Conservation (phyloP, 1,140 invertebrate genomes). For the Brachionus manjavacas region DNA sequence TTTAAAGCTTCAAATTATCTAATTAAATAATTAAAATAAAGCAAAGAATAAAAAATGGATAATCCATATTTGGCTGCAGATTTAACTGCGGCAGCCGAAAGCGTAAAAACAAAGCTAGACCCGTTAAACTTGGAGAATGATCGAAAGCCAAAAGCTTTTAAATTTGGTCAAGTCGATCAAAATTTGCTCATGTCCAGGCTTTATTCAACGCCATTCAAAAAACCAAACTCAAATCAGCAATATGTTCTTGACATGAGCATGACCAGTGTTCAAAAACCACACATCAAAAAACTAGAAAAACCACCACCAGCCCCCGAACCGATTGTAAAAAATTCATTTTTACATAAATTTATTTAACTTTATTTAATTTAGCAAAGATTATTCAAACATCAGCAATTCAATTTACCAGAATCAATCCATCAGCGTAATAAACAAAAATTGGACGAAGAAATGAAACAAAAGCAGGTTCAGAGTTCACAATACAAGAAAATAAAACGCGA, state of each 20-base stretch:
- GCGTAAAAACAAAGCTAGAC: background rate
- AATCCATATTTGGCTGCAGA: background rate
- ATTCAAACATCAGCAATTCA: slow-evolving; percentile 33
- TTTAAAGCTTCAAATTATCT: background rate
- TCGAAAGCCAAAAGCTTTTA: slow-evolving; percentile 18
- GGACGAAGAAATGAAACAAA: slow-evolving; percentile 16
- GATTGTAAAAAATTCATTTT: background rate
- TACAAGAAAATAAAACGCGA: background rate
- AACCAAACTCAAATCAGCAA: slow-evolving; percentile 13
- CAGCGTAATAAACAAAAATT: slow-evolving; percentile 14
- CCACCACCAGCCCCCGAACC: slow-evolving; percentile 18
- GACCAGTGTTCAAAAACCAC: slow-evolving; percentile 40
- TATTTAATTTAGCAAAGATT: background rate
- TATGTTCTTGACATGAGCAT: slow-evolving; percentile 36
- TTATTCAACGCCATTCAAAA: slow-evolving; percentile 16
- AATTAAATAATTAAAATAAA: background rate
- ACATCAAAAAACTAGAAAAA: slow-evolving; percentile 33
- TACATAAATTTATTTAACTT: background rate
- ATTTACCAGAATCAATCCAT: slow-evolving; percentile 20
- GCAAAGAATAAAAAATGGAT: background rate
- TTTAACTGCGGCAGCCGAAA: background rate
- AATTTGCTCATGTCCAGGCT: background rate
- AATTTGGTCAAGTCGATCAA: slow-evolving; percentile 41
- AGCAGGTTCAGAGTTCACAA: background rate
- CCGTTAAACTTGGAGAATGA: background rate